Evolutionary conservation across 1,140 invertebrate genomes (phyloP).

Genomic region (Cherax quadricarinatus): DNA sequence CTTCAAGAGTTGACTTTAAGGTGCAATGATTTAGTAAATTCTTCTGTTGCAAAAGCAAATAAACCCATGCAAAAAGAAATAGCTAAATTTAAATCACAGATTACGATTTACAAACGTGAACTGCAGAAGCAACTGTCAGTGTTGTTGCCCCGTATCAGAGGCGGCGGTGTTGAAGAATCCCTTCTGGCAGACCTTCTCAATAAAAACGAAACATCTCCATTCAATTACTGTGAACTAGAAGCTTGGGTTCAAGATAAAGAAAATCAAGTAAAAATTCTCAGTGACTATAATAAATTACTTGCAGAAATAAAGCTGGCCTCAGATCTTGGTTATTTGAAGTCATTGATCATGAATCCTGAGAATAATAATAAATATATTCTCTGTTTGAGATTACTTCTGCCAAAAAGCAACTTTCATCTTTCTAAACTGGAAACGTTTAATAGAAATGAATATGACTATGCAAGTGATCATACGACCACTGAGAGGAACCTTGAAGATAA

Average conservation of each 20-base stretch:
- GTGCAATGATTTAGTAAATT: constrained; percentile 28
- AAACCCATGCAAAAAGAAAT: background rate
- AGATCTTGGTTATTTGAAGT: background rate
- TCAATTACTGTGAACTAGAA: background rate
- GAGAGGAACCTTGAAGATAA: background rate
- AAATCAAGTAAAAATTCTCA: constrained; percentile 5
- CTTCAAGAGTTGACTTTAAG: constrained; percentile 10
- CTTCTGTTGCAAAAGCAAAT: background rate
- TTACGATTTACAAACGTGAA: background rate
- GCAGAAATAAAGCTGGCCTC: background rate
- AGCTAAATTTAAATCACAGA: background rate
- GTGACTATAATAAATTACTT: background rate
- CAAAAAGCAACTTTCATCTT: background rate
- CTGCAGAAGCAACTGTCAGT: background rate
- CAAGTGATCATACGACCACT: background rate
- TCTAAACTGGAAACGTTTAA: background rate
- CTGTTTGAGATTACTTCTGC: constrained; percentile 25
- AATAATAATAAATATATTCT: background rate
- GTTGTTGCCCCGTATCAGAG: constrained; percentile 12
- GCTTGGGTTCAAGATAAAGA: background rate
- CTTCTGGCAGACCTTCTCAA: background rate
- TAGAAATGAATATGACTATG: background rate
- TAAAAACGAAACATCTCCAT: background rate
- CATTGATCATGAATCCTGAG: background rate
- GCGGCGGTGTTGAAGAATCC: constrained; percentile 5